Base-by-base conservation (phyloP, 2,113 vertebrate genomes). In the Menura novaehollandiae region DNA sequence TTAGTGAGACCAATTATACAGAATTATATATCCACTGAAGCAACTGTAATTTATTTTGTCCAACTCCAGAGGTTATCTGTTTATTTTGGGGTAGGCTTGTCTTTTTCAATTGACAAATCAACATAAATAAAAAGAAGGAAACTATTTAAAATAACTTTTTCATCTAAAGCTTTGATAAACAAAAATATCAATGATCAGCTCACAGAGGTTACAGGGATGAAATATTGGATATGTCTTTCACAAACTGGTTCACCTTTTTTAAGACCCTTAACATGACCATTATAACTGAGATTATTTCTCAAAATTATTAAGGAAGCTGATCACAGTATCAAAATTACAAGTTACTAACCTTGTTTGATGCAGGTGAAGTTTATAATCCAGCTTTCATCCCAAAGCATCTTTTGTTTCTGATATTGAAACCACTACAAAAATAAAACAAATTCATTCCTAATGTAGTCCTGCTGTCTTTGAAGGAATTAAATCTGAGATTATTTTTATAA, bases 361-460 rank as follows among this genome's bases (percentile, higher is more conserved):
- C 95, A 85, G 32, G 43, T 87, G 75, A 98, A 99, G 88, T 98
- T 98, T 63, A 99, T 98, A 97, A 99, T 98, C 98, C 98, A 99
- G 93, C 98, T 99, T 97, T 99, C 98, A 92, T 99, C 98, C 98
- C 98, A 98, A 96, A 99, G 91, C 89, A 99, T 97, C 94, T 98
- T 99, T 97, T 98, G 97, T 67, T 98, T 99, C 97, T 99, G 98
- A 94, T 98, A 99, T 55, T 98, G 96, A 94, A 99, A 97, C 98
- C 98, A 99, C 98, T 99, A 73, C 33, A 95, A 92, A 78, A 91
- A 52, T 26, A 87, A 85, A 82, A 46, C 6, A 77, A 24, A 69
- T 43, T 83, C 0, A 92, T 72, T 83, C 18, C 21, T 77, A 43
- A 26, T 43, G 13, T 5, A 79, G 15, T 6, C 26, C 6, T 43